Percentiles rank a stretch among this genome's conserved stretches.
Conservation (phyloP, 2,113 vertebrate genomes). For the Cyanoderma ruficeps region DNA sequence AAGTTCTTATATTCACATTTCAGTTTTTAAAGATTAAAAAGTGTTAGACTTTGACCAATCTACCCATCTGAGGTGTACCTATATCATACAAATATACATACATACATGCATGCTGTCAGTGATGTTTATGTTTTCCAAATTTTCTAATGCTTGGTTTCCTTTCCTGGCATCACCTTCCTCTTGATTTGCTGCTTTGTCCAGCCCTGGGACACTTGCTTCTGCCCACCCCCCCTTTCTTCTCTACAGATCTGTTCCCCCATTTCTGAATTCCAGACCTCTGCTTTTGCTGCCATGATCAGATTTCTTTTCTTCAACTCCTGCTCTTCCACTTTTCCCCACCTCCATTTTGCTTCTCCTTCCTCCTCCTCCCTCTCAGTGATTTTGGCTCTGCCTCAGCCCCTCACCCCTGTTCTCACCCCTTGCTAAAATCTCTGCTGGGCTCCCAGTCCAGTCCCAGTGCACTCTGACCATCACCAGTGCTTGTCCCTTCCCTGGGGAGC, state of each 20-base stretch:
- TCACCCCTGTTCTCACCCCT: not conserved
- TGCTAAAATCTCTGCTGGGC: not conserved
- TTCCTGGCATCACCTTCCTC: not conserved
- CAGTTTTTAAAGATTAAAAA: not conserved
- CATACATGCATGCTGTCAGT: not conserved
- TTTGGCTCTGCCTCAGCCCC: not conserved
- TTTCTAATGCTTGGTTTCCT: not conserved
- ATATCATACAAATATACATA: not conserved
- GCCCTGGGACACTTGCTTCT: not conserved
- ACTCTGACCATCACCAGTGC: accelerated
- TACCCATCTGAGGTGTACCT: not conserved
- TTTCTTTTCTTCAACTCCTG: not conserved
- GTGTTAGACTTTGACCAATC: not conserved
- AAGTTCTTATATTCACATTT: not conserved
- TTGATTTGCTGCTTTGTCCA: not conserved
- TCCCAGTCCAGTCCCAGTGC: not conserved
- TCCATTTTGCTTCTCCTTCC: not conserved
- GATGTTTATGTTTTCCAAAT: not conserved
- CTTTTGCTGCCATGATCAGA: not conserved
- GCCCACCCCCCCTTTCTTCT: not conserved
- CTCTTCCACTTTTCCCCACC: not conserved
- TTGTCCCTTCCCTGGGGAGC: not conserved
- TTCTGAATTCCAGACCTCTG: not conserved
- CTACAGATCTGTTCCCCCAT: not conserved
- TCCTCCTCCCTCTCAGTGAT: not conserved